A percentile compares a stretch with the other conserved stretches of the same genome.
These are phyloP conservation scores for Acipenser oxyrinchus DNA, from an alignment of 2,797 vertebrate genomes.

Conservation along the genomic window DNA sequence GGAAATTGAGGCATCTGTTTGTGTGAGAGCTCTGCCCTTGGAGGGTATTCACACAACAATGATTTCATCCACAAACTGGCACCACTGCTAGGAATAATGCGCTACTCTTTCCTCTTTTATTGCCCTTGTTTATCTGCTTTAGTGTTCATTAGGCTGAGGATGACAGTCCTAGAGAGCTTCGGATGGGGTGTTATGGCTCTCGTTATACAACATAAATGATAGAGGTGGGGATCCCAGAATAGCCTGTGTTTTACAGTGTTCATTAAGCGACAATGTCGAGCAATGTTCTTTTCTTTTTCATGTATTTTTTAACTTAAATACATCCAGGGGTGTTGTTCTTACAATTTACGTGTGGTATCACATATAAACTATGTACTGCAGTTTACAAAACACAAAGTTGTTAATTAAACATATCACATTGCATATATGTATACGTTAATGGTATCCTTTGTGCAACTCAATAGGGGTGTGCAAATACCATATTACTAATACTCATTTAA, in stretches of 20 bases:
- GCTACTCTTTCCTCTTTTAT: background rate
- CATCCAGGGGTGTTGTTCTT: background rate
- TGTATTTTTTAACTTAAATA: background rate
- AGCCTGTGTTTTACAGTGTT: background rate
- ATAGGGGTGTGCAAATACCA: too few relatives aligned
- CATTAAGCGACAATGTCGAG: background rate
- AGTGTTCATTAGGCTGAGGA: background rate
- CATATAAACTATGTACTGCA: too few relatives aligned
- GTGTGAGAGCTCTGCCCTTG: background rate
- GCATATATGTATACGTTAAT: too few relatives aligned
- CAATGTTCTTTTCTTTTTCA: background rate
- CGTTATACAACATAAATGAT: background rate
- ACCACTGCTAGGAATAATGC: background rate
- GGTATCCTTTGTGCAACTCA: too few relatives aligned
- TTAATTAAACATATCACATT: too few relatives aligned
- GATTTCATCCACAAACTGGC: background rate
- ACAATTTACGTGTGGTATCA: too few relatives aligned
- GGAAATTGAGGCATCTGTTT: background rate
- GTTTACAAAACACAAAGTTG: too few relatives aligned
- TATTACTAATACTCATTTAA: too few relatives aligned
- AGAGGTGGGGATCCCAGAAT: slow-evolving; percentile 1
- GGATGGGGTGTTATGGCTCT: background rate
- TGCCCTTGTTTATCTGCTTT: slow-evolving; percentile 1
- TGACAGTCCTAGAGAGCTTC: background rate
- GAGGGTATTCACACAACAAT: background rate